Base-by-base conservation (phyloP, 2,113 vertebrate genomes). In the Neotoma lepida region DNA sequence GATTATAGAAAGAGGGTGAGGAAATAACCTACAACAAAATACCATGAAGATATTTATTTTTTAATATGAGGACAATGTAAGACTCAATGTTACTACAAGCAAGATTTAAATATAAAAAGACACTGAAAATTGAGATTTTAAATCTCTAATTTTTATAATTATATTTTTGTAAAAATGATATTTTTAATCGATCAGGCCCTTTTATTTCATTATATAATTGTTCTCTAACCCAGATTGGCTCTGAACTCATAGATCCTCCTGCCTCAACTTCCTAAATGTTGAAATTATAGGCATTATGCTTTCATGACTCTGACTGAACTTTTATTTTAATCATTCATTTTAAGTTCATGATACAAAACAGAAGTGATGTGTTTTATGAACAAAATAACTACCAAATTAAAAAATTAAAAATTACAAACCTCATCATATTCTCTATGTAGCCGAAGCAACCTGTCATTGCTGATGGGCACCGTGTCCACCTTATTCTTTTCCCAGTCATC, bases 321-420 rank as follows among this genome's bases (percentile, higher is more conserved):
- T 90, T 78, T 70, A 70, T 85, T 85, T 91, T 26, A 94, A n/a
- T 64, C 56, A 76, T 73, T 89, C 58, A 63, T 1, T 0, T 94
- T 92, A 68, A 93, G 63, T 4, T 15, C 7, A 90, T 44, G 78
- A 63, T 61, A 81, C 63, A 94, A 88, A 96, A 26, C 80, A 80
- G 9, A 35, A 41, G 58, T 44, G 20, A 6, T 93, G 6, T 2
- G 2, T 94, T 58, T 51, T 80, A 81, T 93, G 10, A 91, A 88
- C 10, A 96, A 97, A 96, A 95, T 68, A 92, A 84, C 86, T 61
- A 78, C 12, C 39, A 80, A 93, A 70, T 87, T 68, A 35, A 94
- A 91, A n/a, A 4, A 4, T 63, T 68, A 49, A 87, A 96, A 87
- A 49, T 15, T 66, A 39, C 56, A 56, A 76, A 44, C 18, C 13